These are phyloP conservation scores for Chroicocephalus ridibundus DNA, from an alignment of 2,113 vertebrate genomes.

Conservation along the genomic window DNA sequence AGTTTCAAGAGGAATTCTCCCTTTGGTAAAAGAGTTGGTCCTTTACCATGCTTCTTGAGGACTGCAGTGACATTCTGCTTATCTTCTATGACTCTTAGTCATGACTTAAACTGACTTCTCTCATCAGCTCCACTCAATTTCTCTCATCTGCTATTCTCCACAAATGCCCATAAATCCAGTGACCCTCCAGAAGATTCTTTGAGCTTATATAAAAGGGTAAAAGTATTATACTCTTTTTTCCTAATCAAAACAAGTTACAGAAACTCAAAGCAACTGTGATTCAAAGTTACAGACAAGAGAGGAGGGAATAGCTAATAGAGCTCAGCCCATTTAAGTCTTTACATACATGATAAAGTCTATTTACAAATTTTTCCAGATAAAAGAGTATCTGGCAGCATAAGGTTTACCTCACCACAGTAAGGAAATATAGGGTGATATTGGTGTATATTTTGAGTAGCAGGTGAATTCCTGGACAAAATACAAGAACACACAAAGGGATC, in stretches of 20 bases:
- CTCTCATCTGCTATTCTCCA: not conserved
- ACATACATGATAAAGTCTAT: not conserved
- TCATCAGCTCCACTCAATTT: not conserved
- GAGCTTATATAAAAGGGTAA: not conserved
- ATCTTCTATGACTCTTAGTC: not conserved
- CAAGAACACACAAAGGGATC: not conserved
- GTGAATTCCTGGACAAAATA: not conserved
- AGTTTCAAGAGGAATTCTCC: not conserved
- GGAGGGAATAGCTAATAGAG: not conserved
- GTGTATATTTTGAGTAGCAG: not conserved
- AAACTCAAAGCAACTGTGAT: not conserved
- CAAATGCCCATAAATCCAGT: not conserved
- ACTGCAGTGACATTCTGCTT: not conserved
- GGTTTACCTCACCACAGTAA: not conserved
- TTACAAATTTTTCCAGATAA: not conserved
- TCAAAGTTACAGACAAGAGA: not conserved
- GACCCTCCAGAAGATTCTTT: not conserved
- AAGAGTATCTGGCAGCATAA: not conserved
- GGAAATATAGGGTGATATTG: rapidly evolving
- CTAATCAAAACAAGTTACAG: not conserved
- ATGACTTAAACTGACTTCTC: not conserved
- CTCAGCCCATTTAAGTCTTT: not conserved
- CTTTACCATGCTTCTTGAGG: not conserved
- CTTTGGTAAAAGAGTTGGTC: not conserved
- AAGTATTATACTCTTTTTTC: not conserved